These are phyloP conservation scores for Leistus spinibarbis DNA, from an alignment of 2,888 invertebrate species.

Conservation along the genomic window DNA sequence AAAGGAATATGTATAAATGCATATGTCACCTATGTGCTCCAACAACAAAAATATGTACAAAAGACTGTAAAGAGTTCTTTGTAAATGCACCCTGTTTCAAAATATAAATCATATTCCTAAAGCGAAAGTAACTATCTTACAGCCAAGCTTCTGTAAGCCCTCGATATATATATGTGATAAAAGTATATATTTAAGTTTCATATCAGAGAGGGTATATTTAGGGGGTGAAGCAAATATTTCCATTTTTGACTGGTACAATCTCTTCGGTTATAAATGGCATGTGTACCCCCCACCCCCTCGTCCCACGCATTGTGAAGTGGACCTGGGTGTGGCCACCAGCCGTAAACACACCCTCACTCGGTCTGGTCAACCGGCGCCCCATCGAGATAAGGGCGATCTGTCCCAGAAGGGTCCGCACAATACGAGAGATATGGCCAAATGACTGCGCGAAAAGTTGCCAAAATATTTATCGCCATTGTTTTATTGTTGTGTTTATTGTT, in stretches of 20 bases:
- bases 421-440: conserved; percentile 10
- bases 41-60: background rate
- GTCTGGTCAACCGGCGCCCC: conserved; percentile 43
- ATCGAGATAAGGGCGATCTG: conserved; percentile 37
- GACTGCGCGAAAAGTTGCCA: background rate
- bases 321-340: conserved; percentile 52
- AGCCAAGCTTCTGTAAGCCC: background rate
- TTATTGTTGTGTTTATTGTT: background rate
- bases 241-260: conserved; percentile 57
- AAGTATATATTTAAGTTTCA: background rate
- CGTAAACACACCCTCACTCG: conserved; percentile 52
- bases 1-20: too few species aligned
- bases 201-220: background rate
- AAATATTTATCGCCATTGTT: background rate
- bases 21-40: too few species aligned
- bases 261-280: conserved; percentile 53
- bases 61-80: too few species aligned
- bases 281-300: conserved; percentile 41
- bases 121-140: background rate
- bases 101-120: background rate
- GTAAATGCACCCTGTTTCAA: too few species aligned
- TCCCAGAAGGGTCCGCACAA: background rate
- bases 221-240: conserved; percentile 47
- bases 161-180: background rate
- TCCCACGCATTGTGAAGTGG: conserved; percentile 45